These are phyloP conservation scores for Leucoraja ocellata DNA, from an alignment of 2,797 vertebrate genomes.

Conservation along the genomic window DNA sequence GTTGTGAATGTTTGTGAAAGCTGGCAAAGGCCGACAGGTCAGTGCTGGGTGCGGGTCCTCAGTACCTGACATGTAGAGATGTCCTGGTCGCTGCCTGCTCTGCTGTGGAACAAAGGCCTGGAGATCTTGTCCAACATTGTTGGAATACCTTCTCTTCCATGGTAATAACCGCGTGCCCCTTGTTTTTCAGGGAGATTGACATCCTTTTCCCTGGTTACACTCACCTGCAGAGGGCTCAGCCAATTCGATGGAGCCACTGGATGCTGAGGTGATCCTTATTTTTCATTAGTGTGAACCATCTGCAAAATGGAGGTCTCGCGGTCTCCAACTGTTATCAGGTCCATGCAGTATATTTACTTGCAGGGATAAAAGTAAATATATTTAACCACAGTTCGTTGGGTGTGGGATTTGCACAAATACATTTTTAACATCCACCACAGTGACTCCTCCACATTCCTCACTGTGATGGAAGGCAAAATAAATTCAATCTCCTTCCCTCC, in stretches of 20 bases:
- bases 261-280: slow-evolving; percentile 71
- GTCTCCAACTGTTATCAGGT: neutral
- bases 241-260: slow-evolving; percentile 96
- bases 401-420: neutral
- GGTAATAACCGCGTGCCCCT: neutral
- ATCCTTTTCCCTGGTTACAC: slow-evolving; percentile 91
- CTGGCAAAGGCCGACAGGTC: too few relatives aligned
- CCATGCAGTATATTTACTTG: neutral
- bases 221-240: slow-evolving; percentile 91
- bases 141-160: neutral
- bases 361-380: neutral
- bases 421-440: too few relatives aligned
- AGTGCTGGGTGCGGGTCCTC: too few relatives aligned
- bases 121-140: neutral
- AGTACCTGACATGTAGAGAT: too few relatives aligned
- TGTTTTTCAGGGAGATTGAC: slow-evolving; percentile 68
- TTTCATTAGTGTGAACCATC: neutral
- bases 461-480: too few relatives aligned
- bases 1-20: too few relatives aligned
- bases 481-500: too few relatives aligned
- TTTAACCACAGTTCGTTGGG: neutral
- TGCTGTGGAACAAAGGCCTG: too few relatives aligned
- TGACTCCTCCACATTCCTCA: too few relatives aligned
- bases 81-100: too few relatives aligned
- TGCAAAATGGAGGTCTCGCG: neutral